Percentiles rank a stretch among this genome's conserved stretches.
phyloP scores from a whole-genome alignment of 2,113 vertebrate genomes.

The Oncorhynchus kisutch region DNA sequence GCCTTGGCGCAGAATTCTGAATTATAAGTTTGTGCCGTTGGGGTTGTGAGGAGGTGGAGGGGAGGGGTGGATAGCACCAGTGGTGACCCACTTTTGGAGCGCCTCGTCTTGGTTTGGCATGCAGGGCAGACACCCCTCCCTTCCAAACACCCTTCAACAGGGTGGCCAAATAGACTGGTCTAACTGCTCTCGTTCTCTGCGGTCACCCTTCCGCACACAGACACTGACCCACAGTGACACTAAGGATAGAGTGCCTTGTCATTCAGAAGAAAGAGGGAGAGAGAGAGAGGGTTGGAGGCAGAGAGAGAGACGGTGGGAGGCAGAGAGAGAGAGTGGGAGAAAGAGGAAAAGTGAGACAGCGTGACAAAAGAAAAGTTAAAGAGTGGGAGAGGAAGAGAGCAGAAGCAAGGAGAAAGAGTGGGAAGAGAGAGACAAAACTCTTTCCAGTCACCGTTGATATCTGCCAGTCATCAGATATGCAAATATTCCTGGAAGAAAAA shows the following conservation, averaged over 20 bases:
- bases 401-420: not conserved
- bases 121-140: not conserved
- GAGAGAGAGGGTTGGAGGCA: not conserved
- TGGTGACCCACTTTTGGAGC: conserved; percentile 21
- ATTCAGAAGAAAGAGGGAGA: not conserved
- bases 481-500: conserved; percentile 8
- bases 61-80: not conserved
- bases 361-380: not conserved
- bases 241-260: not conserved
- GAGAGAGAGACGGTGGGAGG: not conserved
- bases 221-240: not conserved
- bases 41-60: not conserved
- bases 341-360: conserved; percentile 12
- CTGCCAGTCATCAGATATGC: conserved; percentile 24
- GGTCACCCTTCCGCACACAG: not conserved
- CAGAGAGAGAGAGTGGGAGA: not conserved
- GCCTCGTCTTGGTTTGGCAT: conserved; percentile 1
- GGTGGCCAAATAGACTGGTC: conserved; percentile 17
- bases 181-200: not conserved
- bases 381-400: not conserved
- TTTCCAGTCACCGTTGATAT: not conserved
- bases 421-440: conserved; percentile 5
- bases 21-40: conserved; percentile 10
- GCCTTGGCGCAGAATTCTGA: conserved; percentile 1
- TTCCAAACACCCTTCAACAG: conserved; percentile 22